These are phyloP conservation scores for Cyanocitta stelleri DNA, from an alignment of 2,113 vertebrate species.

Conservation along the genomic window DNA sequence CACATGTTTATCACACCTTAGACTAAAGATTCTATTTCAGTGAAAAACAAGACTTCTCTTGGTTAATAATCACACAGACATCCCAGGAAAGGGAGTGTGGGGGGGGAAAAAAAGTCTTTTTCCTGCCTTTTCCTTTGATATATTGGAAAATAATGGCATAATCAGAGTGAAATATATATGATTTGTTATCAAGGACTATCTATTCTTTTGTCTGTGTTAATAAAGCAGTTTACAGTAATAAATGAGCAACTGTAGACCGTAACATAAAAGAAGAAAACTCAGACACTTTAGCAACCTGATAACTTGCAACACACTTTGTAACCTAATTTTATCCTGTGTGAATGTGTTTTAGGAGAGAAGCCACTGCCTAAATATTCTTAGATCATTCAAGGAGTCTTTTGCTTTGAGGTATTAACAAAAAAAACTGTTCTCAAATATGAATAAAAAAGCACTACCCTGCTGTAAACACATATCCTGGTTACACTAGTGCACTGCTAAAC, in stretches of 20 bases:
- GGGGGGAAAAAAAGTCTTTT: rapidly evolving
- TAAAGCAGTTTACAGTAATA: background rate
- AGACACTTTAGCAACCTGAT: background rate
- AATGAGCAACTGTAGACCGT: background rate
- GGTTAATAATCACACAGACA: background rate
- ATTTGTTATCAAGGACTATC: background rate
- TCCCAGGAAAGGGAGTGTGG: background rate
- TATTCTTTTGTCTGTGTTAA: background rate
- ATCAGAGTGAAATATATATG: background rate
- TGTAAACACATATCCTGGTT: background rate
- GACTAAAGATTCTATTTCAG: background rate
- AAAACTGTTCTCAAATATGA: background rate
- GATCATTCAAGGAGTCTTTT: background rate
- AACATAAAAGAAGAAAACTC: background rate
- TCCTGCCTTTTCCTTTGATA: background rate
- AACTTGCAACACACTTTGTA: background rate
- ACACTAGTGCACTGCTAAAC: background rate
- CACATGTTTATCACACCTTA: background rate
- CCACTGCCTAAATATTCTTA: background rate
- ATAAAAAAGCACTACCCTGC: background rate
- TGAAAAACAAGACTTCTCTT: background rate
- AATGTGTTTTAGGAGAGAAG: background rate
- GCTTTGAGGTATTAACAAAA: background rate
- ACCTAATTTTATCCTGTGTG: background rate
- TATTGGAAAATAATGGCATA: background rate